phyloP scores from a whole-genome alignment of 1,140 invertebrate species.

The Ostrea denselamellosa region DNA sequence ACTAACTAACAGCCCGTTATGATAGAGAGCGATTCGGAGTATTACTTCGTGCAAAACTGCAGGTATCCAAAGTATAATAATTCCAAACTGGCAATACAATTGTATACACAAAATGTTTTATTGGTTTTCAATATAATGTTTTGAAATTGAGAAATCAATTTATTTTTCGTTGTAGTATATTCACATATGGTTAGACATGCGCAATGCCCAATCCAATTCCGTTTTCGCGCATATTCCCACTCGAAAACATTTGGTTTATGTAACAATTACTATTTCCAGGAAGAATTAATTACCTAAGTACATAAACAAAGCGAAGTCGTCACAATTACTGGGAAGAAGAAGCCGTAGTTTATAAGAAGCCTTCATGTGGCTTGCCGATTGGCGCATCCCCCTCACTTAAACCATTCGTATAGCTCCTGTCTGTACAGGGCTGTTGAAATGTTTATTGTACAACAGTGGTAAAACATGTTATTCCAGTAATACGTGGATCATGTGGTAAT shows the following conservation, averaged over 20 bases:
- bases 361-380: background rate
- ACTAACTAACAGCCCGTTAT: no score
- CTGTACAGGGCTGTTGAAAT: conserved; percentile 25
- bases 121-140: no score
- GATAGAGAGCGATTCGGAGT: no score
- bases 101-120: no score
- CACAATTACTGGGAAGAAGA: background rate
- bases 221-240: background rate
- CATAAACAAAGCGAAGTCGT: conserved; percentile 28
- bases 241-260: conserved; percentile 6
- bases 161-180: no score
- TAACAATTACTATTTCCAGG: conserved; percentile 21
- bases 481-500: conserved; percentile 26
- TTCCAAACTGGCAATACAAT: no score
- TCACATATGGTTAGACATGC: no score
- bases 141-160: no score
- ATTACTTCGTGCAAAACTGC: no score
- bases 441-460: conserved; percentile 25
- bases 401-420: conserved; percentile 15
- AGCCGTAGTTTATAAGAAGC: background rate
- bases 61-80: no score
- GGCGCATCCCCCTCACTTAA: conserved; percentile 28
- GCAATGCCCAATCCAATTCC: background rate
- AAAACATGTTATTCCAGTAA: conserved; percentile 38
- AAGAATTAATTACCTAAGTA: conserved; percentile 33